A percentile compares a stretch with the other conserved stretches of the same genome.
phyloP scores from a whole-genome alignment of 2,888 invertebrate species.

The Yponomeuta plumbellus region DNA sequence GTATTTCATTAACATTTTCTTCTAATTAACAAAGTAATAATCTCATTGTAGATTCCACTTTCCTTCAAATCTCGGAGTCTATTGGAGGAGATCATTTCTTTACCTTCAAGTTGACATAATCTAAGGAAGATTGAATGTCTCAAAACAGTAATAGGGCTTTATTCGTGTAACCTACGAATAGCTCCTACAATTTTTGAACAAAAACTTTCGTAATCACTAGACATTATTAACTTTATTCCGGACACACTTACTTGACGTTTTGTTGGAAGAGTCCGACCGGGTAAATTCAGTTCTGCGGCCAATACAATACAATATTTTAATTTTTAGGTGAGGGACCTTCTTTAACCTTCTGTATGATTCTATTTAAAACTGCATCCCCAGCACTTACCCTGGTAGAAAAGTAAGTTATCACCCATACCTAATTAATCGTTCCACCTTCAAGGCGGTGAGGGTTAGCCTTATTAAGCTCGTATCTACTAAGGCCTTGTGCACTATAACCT shows the following conservation, averaged over 20 bases:
- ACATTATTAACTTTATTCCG: no score
- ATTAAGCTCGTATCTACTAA: neutral
- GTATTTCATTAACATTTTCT: no score
- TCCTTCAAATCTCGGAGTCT: neutral
- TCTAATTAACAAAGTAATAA: no score
- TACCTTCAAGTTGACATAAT: neutral
- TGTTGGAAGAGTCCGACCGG: no score
- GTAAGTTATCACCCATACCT: slow-evolving; percentile 18
- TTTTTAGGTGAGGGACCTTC: no score
- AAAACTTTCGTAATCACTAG: no score
- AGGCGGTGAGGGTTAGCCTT: neutral
- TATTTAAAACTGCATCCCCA: slow-evolving; percentile 1
- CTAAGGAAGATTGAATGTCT: neutral
- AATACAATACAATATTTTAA: no score
- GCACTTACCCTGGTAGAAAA: slow-evolving; percentile 18
- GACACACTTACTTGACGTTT: no score
- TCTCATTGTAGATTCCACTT: neutral
- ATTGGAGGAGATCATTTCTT: neutral
- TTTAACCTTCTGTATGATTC: neutral
- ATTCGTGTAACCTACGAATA: neutral
- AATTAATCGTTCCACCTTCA: slow-evolving; percentile 22
- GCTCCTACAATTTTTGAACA: neutral
- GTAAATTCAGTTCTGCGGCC: no score
- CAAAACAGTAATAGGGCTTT: neutral
- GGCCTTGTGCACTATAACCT: no score